Evolutionary conservation across 2,113 vertebrate genomes (phyloP), one percentile per base, ranked within the genome.

Genomic region (Ahaetulla prasina): DNA sequence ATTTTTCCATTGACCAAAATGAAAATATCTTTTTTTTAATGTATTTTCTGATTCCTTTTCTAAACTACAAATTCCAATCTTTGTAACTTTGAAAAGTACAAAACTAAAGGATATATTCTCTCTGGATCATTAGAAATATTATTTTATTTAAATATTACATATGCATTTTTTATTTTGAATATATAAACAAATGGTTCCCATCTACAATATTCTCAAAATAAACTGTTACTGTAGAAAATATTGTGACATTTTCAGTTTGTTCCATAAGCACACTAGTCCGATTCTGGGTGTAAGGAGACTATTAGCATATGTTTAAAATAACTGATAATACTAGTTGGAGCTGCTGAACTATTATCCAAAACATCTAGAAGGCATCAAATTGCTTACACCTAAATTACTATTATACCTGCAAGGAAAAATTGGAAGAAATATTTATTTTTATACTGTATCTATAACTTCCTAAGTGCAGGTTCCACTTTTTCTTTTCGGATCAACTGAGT

Each of bases 401-500:
- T 22, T 50, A 88, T 27, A 52, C 92, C 80, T 95, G 85, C 85
- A 93, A 53, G 93, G 89, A 94, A 39, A 30, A 92, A 95, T 90
- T 91, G 55, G 43, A 88, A 53, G 53, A 68, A 68, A 68, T 68
- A 68, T 68, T 68, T 68, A 68, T 68, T 35, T 68, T 12, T 68
- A 68, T 68, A 60, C 57, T 60, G 25, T 30, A 68, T 68, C 63
- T 68, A 68, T 68, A 35, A 68, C 14, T n/a, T 68, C 14, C 63
- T 68, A 68, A 68, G 30, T n/a, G 12, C 63, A 68, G 30, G 14
- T 35, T 68, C 63, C 4, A 35, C 63, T 68, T 68, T 68, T n/a
- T 35, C 12, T 68, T 68, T 63, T 63, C 30, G 11, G 11, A 68
- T 68, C 30, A 68, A 16, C 30, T 68, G 60, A 68, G 4, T 68